phyloP scores from a whole-genome alignment of 2,797 vertebrate species.

The Tragopan temminckii region DNA sequence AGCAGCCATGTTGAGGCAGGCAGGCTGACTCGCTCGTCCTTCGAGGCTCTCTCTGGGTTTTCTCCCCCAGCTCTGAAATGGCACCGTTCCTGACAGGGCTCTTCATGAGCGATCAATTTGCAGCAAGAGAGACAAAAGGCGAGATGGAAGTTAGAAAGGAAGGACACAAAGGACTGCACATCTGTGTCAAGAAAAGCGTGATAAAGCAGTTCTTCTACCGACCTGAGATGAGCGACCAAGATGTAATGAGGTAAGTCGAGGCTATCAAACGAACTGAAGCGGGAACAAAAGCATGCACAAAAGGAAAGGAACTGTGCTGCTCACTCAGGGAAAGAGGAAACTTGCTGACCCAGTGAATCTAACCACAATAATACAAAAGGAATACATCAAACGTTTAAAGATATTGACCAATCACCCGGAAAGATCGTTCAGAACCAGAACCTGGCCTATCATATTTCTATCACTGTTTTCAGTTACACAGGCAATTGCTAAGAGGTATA shows the following conservation, averaged over 20 bases:
- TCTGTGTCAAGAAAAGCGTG: conserved; percentile 28
- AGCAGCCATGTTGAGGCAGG: conserved; percentile 56
- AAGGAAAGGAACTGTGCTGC: conserved; percentile 9
- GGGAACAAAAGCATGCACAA: not conserved
- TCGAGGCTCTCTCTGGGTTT: conserved; percentile 16
- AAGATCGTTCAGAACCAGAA: not conserved
- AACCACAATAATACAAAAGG: not conserved
- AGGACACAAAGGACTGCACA: conserved; percentile 10
- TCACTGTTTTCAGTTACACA: accelerated
- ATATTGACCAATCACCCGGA: not conserved
- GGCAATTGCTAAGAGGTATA: accelerated
- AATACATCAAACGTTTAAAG: not conserved
- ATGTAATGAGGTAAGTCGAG: not conserved
- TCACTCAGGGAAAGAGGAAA: not conserved
- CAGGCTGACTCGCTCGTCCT: conserved; percentile 57
- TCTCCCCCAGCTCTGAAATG: conserved; percentile 75
- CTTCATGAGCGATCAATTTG: conserved; percentile 82
- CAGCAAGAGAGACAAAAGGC: conserved; percentile 68
- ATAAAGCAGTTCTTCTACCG: conserved; percentile 18
- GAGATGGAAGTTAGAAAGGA: conserved; percentile 46
- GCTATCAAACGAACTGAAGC: not conserved
- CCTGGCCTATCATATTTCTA: not conserved
- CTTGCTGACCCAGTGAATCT: accelerated
- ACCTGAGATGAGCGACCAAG: not conserved
- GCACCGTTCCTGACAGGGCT: conserved; percentile 79